Base-by-base conservation (phyloP, 2,113 vertebrate genomes). In the Ptychochromis oligacanthus region DNA sequence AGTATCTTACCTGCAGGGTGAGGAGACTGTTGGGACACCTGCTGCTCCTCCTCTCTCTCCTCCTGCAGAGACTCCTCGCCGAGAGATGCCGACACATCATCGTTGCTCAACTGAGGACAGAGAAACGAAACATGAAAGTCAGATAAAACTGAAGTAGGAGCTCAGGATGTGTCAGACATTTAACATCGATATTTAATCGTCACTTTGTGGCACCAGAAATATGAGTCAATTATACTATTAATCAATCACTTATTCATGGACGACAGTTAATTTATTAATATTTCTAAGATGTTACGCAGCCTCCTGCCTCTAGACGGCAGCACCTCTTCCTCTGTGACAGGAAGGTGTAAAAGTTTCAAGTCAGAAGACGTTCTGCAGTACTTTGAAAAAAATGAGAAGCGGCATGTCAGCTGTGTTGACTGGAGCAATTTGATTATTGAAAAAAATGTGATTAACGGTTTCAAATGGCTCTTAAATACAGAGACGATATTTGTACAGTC, bases 51-150 rank as follows among this genome's bases (percentile, higher is more conserved):
- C 1, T 97, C 97, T 0, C 91, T 81, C 2, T 97, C 97, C 17
- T 98, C 97, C 83, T 97, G 97, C 79, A 98, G 85, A 46, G 97
- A 98, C 40, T 98, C 97, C 2, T 99, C 97, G 0, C 96, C 97
- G 14, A 96, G 95, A 2, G 97, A 99, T 0, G 79, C 90, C 0
- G 89, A 92, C 49, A 96, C 89, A 0, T 99, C 97, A 26, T 99
- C 97, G 1, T 96, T 97, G 94, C 97, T 97, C 92, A 96, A 95
- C 88, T 95, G 83, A 12, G 7, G 20, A 28, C 10, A 54, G 7
- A 60, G 59, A 49, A 28, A 4, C 1, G 52, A 4, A 3, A 14
- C 46, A 17, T 5, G 46, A 46, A 5, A 14, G 36, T 36, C 36
- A 36, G 1, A 43, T 2, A 40, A 9, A 40, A 40, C 10, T 40